These are phyloP conservation scores for Euwallacea similis DNA, from an alignment of 1,140 invertebrate genomes.

Conservation along the genomic window DNA sequence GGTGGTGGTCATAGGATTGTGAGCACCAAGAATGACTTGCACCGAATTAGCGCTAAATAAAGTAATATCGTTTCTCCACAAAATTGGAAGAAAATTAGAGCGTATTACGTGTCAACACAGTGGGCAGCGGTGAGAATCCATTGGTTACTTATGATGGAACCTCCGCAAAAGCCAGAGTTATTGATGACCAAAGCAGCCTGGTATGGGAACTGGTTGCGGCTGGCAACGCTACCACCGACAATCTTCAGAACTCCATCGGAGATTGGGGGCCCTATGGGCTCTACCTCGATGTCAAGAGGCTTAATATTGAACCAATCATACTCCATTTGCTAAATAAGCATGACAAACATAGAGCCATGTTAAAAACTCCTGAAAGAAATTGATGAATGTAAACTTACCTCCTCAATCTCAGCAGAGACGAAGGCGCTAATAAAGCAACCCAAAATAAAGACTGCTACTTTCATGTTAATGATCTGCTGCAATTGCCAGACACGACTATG, in stretches of 20 bases:
- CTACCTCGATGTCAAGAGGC: conserved; percentile 9
- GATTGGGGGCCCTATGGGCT: conserved; percentile 14
- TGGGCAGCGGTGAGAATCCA: conserved; percentile 27
- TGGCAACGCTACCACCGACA: conserved; percentile 17
- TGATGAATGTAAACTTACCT: conserved; percentile 10
- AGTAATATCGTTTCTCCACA: neutral
- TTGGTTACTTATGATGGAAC: conserved; percentile 17
- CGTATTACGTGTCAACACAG: conserved; percentile 18
- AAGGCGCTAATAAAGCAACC: conserved; percentile 20
- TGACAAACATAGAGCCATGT: neutral
- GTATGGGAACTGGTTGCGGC: conserved; percentile 18
- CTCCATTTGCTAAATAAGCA: neutral
- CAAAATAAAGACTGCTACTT: conserved; percentile 20
- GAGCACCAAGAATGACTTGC: conserved; percentile 23
- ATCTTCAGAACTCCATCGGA: conserved; percentile 6
- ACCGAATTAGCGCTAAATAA: conserved; percentile 3
- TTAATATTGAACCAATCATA: conserved; percentile 21
- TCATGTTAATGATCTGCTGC: conserved; percentile 18
- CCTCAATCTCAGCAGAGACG: conserved; percentile 5
- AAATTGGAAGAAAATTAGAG: neutral
- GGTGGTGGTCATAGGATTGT: conserved; percentile 14
- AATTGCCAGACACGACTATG: conserved; percentile 8
- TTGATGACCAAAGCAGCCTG: conserved; percentile 30
- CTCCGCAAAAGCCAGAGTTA: conserved; percentile 27
- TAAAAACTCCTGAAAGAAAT: neutral